Conservation (phyloP, 2,888 invertebrate genomes). For the Trichogramma evanescens region DNA sequence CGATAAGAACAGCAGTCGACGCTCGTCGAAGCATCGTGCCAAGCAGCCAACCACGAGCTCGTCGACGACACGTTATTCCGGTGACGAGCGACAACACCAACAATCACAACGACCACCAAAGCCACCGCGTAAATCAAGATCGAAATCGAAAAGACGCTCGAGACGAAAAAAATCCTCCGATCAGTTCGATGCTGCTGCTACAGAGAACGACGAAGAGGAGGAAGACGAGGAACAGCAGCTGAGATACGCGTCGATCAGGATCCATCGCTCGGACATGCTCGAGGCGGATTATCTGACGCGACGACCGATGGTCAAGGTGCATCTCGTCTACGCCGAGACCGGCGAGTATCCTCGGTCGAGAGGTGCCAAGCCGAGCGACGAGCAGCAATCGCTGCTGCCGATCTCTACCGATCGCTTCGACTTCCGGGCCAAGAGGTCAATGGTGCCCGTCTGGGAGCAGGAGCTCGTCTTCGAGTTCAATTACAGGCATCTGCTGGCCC, state of each 20-base stretch:
- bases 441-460: slow-evolving; percentile 61
- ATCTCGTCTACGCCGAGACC: slow-evolving; percentile 53
- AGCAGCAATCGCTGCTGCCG: slow-evolving; percentile 48
- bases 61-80: slow-evolving; percentile 9
- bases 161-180: slow-evolving; percentile 14
- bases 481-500: slow-evolving; percentile 39
- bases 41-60: slow-evolving; percentile 14
- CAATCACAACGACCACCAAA: too few relatives aligned
- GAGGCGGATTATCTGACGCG: slow-evolving; percentile 54
- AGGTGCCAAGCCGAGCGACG: slow-evolving; percentile 29
- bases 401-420: slow-evolving; percentile 58
- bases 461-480: slow-evolving; percentile 58
- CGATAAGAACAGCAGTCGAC: neutral
- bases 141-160: slow-evolving; percentile 9
- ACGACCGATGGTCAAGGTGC: slow-evolving; percentile 60
- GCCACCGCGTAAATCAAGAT: neutral
- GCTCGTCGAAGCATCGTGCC: neutral
- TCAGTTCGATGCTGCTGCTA: slow-evolving; percentile 9
- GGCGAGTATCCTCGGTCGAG: slow-evolving; percentile 49
- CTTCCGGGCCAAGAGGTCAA: slow-evolving; percentile 50
- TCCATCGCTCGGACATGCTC: slow-evolving; percentile 57
- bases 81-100: slow-evolving; percentile 1
- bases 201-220: slow-evolving; percentile 17
- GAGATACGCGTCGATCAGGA: slow-evolving; percentile 49
- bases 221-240: slow-evolving; percentile 16